Conservation (phyloP, 2,113 vertebrate genomes). For the Manacus vitellinus region DNA sequence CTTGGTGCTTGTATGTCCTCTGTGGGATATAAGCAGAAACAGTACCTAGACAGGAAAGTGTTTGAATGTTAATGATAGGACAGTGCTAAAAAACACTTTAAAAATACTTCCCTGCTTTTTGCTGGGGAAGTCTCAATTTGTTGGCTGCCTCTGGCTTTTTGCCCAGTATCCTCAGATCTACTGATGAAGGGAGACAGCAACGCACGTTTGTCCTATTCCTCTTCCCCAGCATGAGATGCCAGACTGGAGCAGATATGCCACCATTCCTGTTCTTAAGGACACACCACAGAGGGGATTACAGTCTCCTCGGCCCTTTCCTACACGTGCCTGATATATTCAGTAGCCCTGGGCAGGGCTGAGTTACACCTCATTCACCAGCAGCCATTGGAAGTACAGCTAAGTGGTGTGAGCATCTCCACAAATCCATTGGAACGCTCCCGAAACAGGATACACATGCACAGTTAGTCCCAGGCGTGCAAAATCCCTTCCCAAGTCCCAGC, state of each 20-base stretch:
- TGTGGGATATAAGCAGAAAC: background rate
- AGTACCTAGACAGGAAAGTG: background rate
- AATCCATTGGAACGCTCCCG: accelerated
- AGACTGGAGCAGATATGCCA: background rate
- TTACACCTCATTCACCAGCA: background rate
- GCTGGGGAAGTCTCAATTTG: background rate
- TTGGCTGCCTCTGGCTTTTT: background rate
- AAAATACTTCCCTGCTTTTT: background rate
- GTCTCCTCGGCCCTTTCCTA: background rate
- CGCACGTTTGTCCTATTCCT: background rate
- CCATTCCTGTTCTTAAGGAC: background rate
- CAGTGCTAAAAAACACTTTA: background rate
- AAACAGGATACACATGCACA: accelerated
- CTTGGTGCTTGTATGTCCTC: background rate
- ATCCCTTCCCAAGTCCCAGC: background rate
- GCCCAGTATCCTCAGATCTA: background rate
- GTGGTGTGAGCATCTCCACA: background rate
- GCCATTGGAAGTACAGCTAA: background rate
- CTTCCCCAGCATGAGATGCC: background rate
- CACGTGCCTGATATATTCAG: background rate
- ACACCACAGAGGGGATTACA: accelerated
- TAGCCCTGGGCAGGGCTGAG: background rate
- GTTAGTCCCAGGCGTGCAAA: background rate
- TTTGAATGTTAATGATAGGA: background rate
- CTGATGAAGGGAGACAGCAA: background rate